phyloP scores from a whole-genome alignment of 2,888 invertebrate species.

The Leptopilina myrica region DNA sequence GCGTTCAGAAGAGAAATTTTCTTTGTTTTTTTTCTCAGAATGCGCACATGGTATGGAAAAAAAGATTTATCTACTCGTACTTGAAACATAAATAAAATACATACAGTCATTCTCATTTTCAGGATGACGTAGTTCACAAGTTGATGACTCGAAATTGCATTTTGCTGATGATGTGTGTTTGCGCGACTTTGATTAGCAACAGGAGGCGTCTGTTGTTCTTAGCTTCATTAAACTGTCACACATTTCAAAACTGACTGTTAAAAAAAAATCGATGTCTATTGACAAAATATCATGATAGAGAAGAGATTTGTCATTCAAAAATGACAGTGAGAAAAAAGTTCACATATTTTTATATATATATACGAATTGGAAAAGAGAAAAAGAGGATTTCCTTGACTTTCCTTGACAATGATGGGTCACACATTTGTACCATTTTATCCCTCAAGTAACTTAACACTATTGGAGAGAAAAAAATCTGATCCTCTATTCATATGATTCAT shows the following conservation, averaged over 20 bases:
- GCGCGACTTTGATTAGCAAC: constrained; percentile 30
- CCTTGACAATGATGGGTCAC: background rate
- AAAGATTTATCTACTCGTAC: background rate
- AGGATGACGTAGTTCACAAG: constrained; percentile 25
- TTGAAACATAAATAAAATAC: background rate
- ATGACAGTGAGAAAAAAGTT: too few relatives aligned
- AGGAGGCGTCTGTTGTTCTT: constrained; percentile 30
- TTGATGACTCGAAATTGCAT: constrained; percentile 20
- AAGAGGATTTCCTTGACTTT: constrained; percentile 6
- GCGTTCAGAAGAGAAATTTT: too few relatives aligned
- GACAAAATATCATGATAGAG: background rate
- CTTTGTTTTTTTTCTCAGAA: background rate
- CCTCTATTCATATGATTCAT: constrained; percentile 40
- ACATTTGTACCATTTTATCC: constrained; percentile 27
- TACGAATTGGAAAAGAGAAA: background rate
- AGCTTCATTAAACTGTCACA: constrained; percentile 24
- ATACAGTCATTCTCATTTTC: constrained; percentile 12
- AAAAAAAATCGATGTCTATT: constrained; percentile 26
- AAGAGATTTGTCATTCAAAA: constrained; percentile 9
- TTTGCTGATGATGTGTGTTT: background rate
- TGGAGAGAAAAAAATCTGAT: constrained; percentile 21
- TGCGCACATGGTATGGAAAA: background rate
- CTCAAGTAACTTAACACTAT: constrained; percentile 21
- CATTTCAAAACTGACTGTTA: constrained; percentile 1
- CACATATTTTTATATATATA: too few relatives aligned